phyloP scores from a whole-genome alignment of 2,888 invertebrate species.

The Melanostoma mellinum region DNA sequence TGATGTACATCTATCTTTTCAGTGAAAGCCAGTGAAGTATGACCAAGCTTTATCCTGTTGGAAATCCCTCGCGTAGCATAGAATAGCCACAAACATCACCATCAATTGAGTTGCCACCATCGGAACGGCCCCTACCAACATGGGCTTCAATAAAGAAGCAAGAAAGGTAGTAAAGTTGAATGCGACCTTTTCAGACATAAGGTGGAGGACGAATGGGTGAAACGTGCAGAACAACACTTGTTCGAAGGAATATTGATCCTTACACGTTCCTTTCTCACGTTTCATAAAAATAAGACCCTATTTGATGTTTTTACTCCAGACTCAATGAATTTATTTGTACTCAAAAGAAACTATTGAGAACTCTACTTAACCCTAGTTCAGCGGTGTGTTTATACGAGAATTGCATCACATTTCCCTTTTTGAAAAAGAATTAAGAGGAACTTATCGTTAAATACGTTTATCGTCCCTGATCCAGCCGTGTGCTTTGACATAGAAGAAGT shows the following conservation, averaged over 20 bases:
- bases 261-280: constrained; percentile 24
- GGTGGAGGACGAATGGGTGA: constrained; percentile 22
- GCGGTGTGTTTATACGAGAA: no score
- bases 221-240: constrained; percentile 35
- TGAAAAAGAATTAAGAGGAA: no score
- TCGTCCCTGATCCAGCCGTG: no score
- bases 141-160: neutral
- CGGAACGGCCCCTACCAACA: neutral
- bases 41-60: constrained; percentile 5
- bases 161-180: neutral
- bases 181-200: constrained; percentile 12
- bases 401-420: no score
- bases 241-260: constrained; percentile 16
- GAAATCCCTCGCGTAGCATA: constrained; percentile 41
- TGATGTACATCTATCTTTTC: constrained; percentile 35
- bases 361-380: no score
- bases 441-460: no score
- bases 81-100: constrained; percentile 42
- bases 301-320: no score
- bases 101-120: constrained; percentile 29
- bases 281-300: neutral
- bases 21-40: constrained; percentile 20
- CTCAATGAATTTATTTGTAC: no score
- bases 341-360: no score
- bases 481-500: no score